Conservation (phyloP, 1,140 invertebrate genomes). For the Drosophila yakuba region DNA sequence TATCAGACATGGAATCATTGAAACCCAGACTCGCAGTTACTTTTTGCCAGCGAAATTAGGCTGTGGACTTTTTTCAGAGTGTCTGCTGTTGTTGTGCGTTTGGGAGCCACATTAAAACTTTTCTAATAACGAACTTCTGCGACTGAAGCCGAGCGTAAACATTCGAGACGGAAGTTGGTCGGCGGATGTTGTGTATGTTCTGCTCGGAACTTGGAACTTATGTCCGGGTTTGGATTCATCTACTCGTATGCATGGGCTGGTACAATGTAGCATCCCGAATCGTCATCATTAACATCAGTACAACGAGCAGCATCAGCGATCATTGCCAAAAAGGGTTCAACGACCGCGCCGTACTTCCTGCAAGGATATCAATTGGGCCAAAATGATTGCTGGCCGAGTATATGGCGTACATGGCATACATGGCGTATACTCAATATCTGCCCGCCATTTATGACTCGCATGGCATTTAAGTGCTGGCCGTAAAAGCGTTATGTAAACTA, state of each 20-base stretch:
- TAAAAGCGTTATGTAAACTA: slow-evolving; percentile 62
- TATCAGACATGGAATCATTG: not conserved
- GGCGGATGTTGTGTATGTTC: slow-evolving; percentile 52
- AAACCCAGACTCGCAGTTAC: not conserved
- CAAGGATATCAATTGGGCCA: slow-evolving; percentile 45
- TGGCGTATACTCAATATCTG: slow-evolving; percentile 45
- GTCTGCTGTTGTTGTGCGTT: slow-evolving; percentile 51
- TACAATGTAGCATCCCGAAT: slow-evolving; percentile 36
- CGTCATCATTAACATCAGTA: slow-evolving; percentile 46
- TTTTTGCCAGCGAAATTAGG: not conserved
- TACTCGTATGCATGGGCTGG: not conserved
- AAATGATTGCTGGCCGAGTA: slow-evolving; percentile 28
- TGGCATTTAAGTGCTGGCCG: slow-evolving; percentile 55
- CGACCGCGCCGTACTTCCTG: slow-evolving; percentile 7
- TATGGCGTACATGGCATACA: slow-evolving; percentile 15
- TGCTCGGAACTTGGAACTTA: slow-evolving; percentile 44
- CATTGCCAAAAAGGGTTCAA: slow-evolving; percentile 45
- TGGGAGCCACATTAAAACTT: slow-evolving; percentile 74
- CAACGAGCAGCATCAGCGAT: slow-evolving; percentile 1
- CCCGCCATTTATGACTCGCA: slow-evolving; percentile 44
- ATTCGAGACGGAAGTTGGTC: slow-evolving; percentile 62
- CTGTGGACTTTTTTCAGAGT: not conserved
- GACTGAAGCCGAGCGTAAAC: slow-evolving; percentile 71
- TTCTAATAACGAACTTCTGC: slow-evolving; percentile 77
- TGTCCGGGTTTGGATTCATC: slow-evolving; percentile 12